A percentile compares a stretch with the other conserved stretches of the same genome.
phyloP scores from a whole-genome alignment of 2,888 invertebrate species.

The Troides helena region DNA sequence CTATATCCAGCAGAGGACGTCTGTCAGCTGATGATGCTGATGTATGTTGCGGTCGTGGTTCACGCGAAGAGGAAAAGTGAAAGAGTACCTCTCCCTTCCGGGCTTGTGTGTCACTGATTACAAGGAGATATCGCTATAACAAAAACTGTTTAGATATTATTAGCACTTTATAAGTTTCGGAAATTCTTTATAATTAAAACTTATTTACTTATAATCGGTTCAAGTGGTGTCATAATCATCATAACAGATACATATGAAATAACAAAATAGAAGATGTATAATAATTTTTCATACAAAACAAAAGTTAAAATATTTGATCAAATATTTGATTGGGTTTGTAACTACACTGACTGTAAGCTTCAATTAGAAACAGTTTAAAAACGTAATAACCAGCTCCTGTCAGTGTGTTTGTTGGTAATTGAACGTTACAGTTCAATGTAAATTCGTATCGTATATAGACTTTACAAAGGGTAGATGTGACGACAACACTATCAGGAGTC shows the following conservation, averaged over 20 bases:
- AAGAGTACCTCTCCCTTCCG: no score
- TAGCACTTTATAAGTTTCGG: neutral
- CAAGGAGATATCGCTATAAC: no score
- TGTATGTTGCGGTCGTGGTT: no score
- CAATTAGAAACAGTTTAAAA: constrained; percentile 30
- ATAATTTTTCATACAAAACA: neutral
- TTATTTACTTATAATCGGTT: no score
- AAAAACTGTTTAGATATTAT: neutral
- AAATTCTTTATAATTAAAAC: no score
- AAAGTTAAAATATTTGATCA: constrained; percentile 6
- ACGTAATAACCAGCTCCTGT: constrained; percentile 28
- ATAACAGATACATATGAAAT: neutral
- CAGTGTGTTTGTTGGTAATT: constrained; percentile 26
- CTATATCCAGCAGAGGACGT: no score
- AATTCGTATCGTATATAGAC: constrained; percentile 9
- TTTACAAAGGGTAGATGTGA: constrained; percentile 5
- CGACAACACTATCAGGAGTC: neutral
- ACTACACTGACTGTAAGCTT: constrained; percentile 5
- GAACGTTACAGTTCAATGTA: constrained; percentile 27
- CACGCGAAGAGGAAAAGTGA: no score
- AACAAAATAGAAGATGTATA: neutral
- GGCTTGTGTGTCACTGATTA: no score
- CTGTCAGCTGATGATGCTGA: no score
- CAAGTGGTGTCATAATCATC: neutral
- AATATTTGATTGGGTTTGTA: constrained; percentile 18